phyloP scores from a whole-genome alignment of 2,888 invertebrate species.

The Tipula unca region DNA sequence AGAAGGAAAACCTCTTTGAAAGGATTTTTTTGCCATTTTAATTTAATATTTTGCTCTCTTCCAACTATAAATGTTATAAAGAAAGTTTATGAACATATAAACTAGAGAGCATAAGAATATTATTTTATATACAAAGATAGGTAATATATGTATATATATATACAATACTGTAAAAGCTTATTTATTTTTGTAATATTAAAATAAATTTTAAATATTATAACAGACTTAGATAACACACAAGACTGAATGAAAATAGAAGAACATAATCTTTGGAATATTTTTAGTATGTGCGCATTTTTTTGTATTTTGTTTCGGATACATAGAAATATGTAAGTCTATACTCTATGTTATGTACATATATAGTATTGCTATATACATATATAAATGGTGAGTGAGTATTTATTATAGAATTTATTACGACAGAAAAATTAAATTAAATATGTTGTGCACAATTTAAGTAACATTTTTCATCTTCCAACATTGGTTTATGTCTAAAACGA shows the following conservation, averaged over 20 bases:
- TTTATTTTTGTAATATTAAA: neutral
- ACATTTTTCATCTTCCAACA: neutral
- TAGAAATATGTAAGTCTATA: neutral
- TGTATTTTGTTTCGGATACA: neutral
- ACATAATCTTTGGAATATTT: neutral
- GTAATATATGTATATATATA: neutral
- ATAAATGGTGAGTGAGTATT: neutral
- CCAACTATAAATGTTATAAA: neutral
- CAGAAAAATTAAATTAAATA: no score
- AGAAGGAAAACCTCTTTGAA: neutral
- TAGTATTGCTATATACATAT: neutral
- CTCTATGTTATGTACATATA: neutral
- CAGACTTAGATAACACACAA: neutral
- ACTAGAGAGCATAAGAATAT: neutral
- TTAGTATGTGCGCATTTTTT: neutral
- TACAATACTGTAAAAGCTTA: neutral
- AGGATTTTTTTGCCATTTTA: neutral
- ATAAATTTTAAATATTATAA: neutral
- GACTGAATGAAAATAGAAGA: neutral
- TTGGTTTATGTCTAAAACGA: neutral
- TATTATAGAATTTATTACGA: neutral
- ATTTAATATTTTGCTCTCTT: neutral
- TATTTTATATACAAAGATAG: neutral
- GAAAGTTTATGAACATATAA: neutral
- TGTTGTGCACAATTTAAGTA: neutral